phyloP scores from a whole-genome alignment of 2,888 invertebrate species.

The Phaedon cochleariae region DNA sequence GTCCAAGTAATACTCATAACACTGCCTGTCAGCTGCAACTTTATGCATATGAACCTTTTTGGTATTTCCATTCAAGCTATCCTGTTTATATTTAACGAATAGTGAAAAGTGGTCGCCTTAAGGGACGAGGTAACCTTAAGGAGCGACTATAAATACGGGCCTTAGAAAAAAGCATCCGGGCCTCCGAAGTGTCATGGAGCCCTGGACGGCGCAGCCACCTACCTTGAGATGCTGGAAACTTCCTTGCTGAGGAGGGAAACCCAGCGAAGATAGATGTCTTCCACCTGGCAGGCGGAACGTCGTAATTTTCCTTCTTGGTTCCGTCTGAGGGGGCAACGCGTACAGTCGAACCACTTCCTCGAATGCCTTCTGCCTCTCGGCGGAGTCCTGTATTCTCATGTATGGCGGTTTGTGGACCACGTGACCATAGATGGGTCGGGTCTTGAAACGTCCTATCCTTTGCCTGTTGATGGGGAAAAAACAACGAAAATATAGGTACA shows the following conservation, averaged over 20 bases:
- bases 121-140: too few relatives aligned
- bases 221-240: slow-evolving; percentile 78
- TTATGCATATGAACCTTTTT: too few relatives aligned
- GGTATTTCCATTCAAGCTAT: too few relatives aligned
- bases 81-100: too few relatives aligned
- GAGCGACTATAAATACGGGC: too few relatives aligned
- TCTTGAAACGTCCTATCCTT: slow-evolving; percentile 59
- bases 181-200: too few relatives aligned
- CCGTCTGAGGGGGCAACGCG: slow-evolving; percentile 60
- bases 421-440: slow-evolving; percentile 73
- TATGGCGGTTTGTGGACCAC: slow-evolving; percentile 74
- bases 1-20: too few relatives aligned
- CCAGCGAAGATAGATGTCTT: slow-evolving; percentile 61
- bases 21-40: too few relatives aligned
- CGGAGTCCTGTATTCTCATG: slow-evolving; percentile 56
- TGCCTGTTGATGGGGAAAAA: slow-evolving; percentile 50
- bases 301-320: slow-evolving; percentile 53
- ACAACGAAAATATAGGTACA: too few relatives aligned
- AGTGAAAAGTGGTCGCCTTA: too few relatives aligned
- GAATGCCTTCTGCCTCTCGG: slow-evolving; percentile 63
- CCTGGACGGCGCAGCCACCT: too few relatives aligned
- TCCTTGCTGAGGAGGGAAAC: slow-evolving; percentile 65
- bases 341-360: slow-evolving; percentile 66
- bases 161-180: too few relatives aligned
- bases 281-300: slow-evolving; percentile 60